These are phyloP conservation scores for Uromys caudimaculatus DNA, from an alignment of 2,797 vertebrate species.

Conservation along the genomic window DNA sequence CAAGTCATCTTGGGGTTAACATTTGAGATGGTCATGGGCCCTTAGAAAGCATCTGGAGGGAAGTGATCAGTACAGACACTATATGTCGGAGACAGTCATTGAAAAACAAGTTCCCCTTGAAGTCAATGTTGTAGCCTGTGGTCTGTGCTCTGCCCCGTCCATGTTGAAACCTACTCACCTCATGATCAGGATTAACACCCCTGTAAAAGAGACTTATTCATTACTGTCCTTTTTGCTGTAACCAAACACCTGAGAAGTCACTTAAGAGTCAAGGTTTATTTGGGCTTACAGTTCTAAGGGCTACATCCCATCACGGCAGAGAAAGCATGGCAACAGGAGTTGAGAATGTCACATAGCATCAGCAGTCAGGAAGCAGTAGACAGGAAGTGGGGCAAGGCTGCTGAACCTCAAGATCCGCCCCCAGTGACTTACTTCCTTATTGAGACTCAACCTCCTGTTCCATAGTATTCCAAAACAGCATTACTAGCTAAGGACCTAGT, in stretches of 20 bases:
- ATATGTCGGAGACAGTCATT: neutral
- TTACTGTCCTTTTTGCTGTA: neutral
- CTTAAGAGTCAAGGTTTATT: neutral
- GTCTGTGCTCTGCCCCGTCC: fast-evolving
- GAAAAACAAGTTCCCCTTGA: neutral
- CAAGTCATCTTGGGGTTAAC: neutral
- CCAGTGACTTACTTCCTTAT: neutral
- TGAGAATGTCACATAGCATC: neutral
- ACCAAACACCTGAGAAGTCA: neutral
- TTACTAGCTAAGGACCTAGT: neutral
- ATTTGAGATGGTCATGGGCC: neutral
- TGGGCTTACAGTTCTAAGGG: neutral
- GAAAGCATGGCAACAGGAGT: neutral
- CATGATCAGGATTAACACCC: neutral
- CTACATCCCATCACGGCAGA: neutral
- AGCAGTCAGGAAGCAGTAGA: neutral
- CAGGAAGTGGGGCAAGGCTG: neutral
- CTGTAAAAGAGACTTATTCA: neutral
- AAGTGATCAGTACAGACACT: neutral
- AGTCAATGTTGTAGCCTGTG: neutral
- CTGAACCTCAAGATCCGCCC: neutral
- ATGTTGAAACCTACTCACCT: neutral
- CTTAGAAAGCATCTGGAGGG: neutral
- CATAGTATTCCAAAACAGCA: neutral
- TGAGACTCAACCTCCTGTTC: neutral